Evolutionary conservation across 2,797 vertebrate species (phyloP), one percentile per base, ranked within the genome.

Genomic region (Hoplostethus atlanticus): DNA sequence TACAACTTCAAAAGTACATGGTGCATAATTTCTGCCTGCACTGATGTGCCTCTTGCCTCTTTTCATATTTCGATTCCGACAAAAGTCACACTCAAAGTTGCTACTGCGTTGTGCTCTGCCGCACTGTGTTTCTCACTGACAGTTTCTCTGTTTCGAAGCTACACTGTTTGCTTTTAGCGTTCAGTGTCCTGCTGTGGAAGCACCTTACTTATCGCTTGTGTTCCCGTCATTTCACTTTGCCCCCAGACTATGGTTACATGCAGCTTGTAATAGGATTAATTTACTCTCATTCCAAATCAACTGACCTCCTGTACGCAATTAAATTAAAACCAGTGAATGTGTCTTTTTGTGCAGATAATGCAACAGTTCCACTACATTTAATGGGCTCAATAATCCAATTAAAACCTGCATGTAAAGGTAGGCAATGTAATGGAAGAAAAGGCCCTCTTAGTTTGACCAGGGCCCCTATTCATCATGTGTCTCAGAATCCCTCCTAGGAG

Each of bases 141-240:
- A 44, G 21, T 71, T 71, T 78, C 40, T 77, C 16, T 77, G 25
- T 71, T 84, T 42, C 30, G 64, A 40, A 78, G 55, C 72, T 61
- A 5, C 65, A 54, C 12, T 73, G 58, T 85, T 86, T 82, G 83
- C 77, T 68, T 84, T 86, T 70, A 65, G 62, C 68, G 79, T 74
- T 76, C 72, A 80, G 66, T 25, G 48, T 54, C 70, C 82, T 78
- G 68, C 69, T 1, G 50, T 77, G 64, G 68, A 73, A 83, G 31
- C 64, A 77, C 71, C 72, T 28, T 55, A 21, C 40, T 76, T 80
- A 80, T 86, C 80, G 59, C 48, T 50, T 79, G 76, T 70, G 47
- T 81, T 79, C 25, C 63, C 66, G 50, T 54, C 54, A 68, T 77
- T 79, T 77, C 40, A 66, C 21, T 60, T 71, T 78, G 12, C 38